Conservation (phyloP, 2,113 vertebrate genomes). For the Blennius ocellaris region DNA sequence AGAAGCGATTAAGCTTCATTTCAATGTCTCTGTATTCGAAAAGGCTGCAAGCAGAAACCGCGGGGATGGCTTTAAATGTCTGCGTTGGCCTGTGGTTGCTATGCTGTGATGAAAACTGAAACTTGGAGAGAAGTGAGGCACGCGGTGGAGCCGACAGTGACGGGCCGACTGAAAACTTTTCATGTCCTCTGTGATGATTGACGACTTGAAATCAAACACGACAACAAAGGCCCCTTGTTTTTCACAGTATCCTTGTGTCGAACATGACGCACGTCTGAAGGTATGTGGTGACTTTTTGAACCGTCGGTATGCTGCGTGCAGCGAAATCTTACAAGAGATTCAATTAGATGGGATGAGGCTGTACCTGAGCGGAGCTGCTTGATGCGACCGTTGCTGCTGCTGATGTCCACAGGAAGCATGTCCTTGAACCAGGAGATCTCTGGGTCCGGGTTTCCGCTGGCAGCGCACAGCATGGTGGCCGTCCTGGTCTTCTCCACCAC, state of each 20-base stretch:
- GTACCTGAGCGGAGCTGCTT: constrained; percentile 98
- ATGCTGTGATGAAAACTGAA: constrained; percentile 18
- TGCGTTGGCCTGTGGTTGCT: constrained; percentile 32
- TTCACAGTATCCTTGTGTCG: constrained; percentile 28
- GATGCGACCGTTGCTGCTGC: constrained; percentile 93
- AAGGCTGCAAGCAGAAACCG: constrained; percentile 49
- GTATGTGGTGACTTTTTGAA: constrained; percentile 6
- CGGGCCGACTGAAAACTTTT: constrained; percentile 35
- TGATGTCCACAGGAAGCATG: constrained; percentile 95
- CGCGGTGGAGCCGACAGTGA: constrained; percentile 50
- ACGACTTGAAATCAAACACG: constrained; percentile 37
- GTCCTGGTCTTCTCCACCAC: constrained; percentile 96
- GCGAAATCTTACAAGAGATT: background rate
- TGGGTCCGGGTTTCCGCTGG: constrained; percentile 96
- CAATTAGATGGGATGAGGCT: constrained; percentile 17
- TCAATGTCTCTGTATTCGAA: constrained; percentile 43
- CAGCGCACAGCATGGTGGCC: constrained; percentile 97
- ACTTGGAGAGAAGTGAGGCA: constrained; percentile 23
- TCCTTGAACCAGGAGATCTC: constrained; percentile 99
- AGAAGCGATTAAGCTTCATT: constrained; percentile 60
- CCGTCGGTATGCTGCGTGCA: too few relatives aligned
- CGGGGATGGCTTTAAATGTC: constrained; percentile 22
- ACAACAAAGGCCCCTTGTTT: constrained; percentile 54
- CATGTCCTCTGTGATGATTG: constrained; percentile 45
- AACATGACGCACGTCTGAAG: constrained; percentile 25